Base-by-base conservation (phyloP, 92 coral and sea anemone genomes). In the Epizoanthus illoricatus region DNA sequence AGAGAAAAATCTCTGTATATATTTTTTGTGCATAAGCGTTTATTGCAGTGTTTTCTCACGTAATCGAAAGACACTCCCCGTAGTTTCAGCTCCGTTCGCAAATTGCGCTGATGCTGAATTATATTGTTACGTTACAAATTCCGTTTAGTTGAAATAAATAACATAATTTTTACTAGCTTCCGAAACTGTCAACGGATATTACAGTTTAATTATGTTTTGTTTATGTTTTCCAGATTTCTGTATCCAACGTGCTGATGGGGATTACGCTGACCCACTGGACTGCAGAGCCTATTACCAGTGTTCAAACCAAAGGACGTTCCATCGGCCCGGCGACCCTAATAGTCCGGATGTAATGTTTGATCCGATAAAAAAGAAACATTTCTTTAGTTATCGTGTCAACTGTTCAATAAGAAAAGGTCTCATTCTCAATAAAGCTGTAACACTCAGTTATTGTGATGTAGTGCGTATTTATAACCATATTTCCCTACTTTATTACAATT, bases 401-500 rank as follows among this genome's bases (percentile, higher is more conserved):
- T 78, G 82, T 62, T 23, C 15, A 41, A 78, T 78, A 78, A 63
- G 11, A 42, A 78, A 78, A 78, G 82, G 82, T 78, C 43, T 76
- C 23, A 0, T 52, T 52, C 52, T 41, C 42, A 61, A 42, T 78
- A 43, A 63, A 78, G 59, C 3, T 78, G n/a, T 19, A 9, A 17
- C 18, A 43, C 19, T 15, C 21, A 41, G 3, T 19, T 12, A 24
- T 61, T 41, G 21, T 76, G 40, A 19, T 66, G 8, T 66, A 52
- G 56, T 52, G 56, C 56, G 3, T 52, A 9, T 9, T 52, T 52
- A 13, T 52, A 45, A 10, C 7, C 9, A 0, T 45, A 0, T 6
- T 5, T 7, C 7, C 6, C 8, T 45, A 45, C 6, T 45, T 45
- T 5, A 0, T 45, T 13, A 52, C 56, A 52, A 52, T 52, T 13